A percentile compares a stretch with the other conserved stretches of the same genome.
phyloP scores from a whole-genome alignment of 2,113 vertebrate species.

The Formicarius rufipectus region DNA sequence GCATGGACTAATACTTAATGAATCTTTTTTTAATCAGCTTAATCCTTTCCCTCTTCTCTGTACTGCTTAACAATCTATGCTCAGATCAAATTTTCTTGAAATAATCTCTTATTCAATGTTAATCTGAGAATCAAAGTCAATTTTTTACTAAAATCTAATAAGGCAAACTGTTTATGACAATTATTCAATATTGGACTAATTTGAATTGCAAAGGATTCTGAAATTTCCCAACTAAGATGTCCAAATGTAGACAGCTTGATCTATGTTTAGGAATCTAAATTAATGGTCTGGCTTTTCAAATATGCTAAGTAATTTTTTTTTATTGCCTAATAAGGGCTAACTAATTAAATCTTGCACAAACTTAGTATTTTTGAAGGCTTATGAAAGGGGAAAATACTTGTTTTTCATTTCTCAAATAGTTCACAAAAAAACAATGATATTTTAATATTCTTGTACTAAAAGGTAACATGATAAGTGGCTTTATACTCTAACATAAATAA shows the following conservation, averaged over 20 bases:
- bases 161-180: not conserved
- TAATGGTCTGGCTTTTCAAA: not conserved
- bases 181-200: not conserved
- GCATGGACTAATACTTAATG: not conserved
- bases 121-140: not conserved
- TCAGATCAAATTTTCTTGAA: not conserved
- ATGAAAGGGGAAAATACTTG: not conserved
- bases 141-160: not conserved
- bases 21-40: not conserved
- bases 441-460: not conserved
- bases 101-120: not conserved
- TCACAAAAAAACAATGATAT: not conserved
- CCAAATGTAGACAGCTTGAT: not conserved
- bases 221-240: not conserved
- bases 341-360: not conserved
- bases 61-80: not conserved
- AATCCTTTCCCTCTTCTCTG: not conserved
- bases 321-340: not conserved
- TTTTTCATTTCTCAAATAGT: not conserved
- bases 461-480: not conserved
- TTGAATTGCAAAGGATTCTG: not conserved
- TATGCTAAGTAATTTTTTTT: not conserved
- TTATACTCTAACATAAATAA: slow-evolving; percentile 29
- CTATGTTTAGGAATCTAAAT: not conserved
- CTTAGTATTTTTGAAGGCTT: not conserved